phyloP scores from a whole-genome alignment of 2,888 invertebrate species.

The Shargacucullia verbasci region DNA sequence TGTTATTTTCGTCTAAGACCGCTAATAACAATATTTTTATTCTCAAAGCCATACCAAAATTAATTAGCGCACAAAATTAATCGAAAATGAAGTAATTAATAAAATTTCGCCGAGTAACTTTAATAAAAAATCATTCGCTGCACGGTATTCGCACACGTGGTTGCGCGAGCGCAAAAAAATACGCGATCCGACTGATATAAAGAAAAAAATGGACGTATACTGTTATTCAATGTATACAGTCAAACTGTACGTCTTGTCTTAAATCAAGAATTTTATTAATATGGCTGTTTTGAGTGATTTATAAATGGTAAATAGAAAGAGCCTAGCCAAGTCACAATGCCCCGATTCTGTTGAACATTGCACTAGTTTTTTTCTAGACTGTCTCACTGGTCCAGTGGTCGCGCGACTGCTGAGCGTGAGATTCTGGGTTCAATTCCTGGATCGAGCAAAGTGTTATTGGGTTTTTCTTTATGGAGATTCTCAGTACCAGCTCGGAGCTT shows the following conservation, averaged over 20 bases:
- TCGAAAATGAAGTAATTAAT: slow-evolving; percentile 76
- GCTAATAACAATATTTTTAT: background rate
- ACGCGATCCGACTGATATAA: slow-evolving; percentile 63
- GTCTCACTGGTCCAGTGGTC: too few relatives aligned
- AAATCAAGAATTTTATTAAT: slow-evolving; percentile 9
- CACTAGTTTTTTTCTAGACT: too few relatives aligned
- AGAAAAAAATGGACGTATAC: slow-evolving; percentile 39
- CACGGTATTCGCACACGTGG: slow-evolving; percentile 56
- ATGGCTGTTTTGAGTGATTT: background rate
- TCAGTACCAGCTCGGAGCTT: too few relatives aligned
- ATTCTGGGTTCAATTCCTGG: too few relatives aligned
- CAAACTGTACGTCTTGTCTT: slow-evolving; percentile 30
- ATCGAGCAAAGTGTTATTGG: too few relatives aligned
- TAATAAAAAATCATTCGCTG: slow-evolving; percentile 53
- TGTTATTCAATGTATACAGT: slow-evolving; percentile 38
- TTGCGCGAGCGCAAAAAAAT: slow-evolving; percentile 56
- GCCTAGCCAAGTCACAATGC: too few relatives aligned
- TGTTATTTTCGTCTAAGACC: background rate
- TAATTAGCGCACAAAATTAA: slow-evolving; percentile 66
- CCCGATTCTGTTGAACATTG: too few relatives aligned
- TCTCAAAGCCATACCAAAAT: slow-evolving; percentile 11
- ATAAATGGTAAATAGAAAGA: background rate
- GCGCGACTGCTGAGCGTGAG: too few relatives aligned
- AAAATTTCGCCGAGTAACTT: slow-evolving; percentile 67
- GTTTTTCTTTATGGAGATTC: too few relatives aligned